Evolutionary conservation across 2,888 invertebrate genomes (phyloP), one percentile per base, ranked within the genome.

Genomic region (Emesis russula): DNA sequence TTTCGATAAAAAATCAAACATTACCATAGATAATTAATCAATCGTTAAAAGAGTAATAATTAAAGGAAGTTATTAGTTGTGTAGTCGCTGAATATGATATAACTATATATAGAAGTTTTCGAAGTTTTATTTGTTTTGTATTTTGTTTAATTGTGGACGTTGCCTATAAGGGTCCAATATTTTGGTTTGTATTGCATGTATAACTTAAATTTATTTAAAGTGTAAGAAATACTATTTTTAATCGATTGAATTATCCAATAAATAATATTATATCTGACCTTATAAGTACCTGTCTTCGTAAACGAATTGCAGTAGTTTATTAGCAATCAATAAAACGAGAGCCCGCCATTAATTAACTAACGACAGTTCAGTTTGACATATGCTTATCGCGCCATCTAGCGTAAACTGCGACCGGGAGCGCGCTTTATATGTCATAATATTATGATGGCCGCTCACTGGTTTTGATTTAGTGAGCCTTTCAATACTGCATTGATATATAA

Each of bases 401-500:
- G 97, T 63, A 44, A 66, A 78, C 66, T 97, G 97, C 97, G 97
- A 98, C 97, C 97, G 96, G 94, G 95, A 96, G 96, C 97, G 97
- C 97, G 81, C 97, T 97, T 97, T 97, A 97, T 96, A 97, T 96
- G 98, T 98, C 98, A 98, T 97, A 98, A 98, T 96, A 96, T 97
- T 97, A 96, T 97, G 98, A 98, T 98, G 97, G 96, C 96, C 68
- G 68, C 68, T 68, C 68, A 68, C 68, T 68, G 68, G 31, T 68
- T 97, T 97, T 98, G 98, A 98, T 98, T 98, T 98, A 98, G 97
- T 98, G 96, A 97, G 96, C 96, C 97, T 97, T 96, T 96, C 96
- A 96, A 97, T 97, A 96, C 96, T 97, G 97, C 97, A 98, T 97
- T 98, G 98, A 98, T 98, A 97, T 98, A 98, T 98, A 98, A 98